Base-by-base conservation (phyloP, 2,888 invertebrate species). In the Chaetoderma sp. region DNA sequence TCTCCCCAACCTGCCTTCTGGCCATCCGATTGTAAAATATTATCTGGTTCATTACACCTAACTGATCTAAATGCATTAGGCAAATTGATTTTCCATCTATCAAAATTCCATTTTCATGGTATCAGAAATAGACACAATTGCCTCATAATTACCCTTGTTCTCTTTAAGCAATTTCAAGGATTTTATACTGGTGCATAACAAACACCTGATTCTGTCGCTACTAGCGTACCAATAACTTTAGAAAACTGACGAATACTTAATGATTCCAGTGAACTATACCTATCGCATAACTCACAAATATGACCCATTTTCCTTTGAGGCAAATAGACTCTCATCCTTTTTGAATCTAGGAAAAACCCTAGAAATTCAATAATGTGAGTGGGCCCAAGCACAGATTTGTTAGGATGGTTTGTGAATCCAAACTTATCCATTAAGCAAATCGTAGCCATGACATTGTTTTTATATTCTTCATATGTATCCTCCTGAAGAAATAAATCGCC, bases 81-180 rank as follows among this genome's bases (percentile, higher is more conserved):
- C 13, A 65, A n/a, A 60, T 65, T 45, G 13, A 13, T 21, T 25
- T 49, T 52, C 66, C 66, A 66, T n/a, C 62, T 62, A 62, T 32
- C 30, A 21, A n/a, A 66, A 25, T 33, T 66, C 66, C 16, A 4
- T 28, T 32, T 50, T 32, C 3, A 55, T n/a, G 2, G 30, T 10
- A n/a, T 18, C 30, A 30, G 57, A 32, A 4, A 62, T 21, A 23
- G 2, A 2, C n/a, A 55, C 39, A 13, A 18, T 23, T 18, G 28
- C 36, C 16, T 66, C 61, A 23, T 36, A 61, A 57, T 66, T 61
- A n/a, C 61, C 60, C 32, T 58, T 56, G 44, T 62, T 61, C 23
- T 36, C 10, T 61, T 57, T 50, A 32, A 64, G 50, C 21, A 44
- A 36, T n/a, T n/a, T n/a, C n/a, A n/a, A n/a, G n/a, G n/a, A n/a